Evolutionary conservation across 2,113 vertebrate genomes (phyloP).

Genomic region (Anser brachyrhynchus): DNA sequence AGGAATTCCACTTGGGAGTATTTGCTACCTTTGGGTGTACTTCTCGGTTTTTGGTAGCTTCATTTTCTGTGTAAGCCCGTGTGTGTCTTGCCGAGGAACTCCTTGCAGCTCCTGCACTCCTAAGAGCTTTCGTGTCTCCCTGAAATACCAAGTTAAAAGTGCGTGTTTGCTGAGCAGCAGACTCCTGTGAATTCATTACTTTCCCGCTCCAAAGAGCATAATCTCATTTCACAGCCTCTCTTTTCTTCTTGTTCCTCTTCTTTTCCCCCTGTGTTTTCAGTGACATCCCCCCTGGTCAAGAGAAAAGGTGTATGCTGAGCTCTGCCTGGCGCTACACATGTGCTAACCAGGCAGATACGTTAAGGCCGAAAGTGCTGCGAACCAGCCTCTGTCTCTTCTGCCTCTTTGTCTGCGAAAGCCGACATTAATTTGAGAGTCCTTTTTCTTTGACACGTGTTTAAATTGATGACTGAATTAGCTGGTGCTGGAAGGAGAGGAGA

Average conservation of each 20-base stretch:
- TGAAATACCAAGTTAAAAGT: not conserved
- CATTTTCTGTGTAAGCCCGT: not conserved
- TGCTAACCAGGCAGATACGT: not conserved
- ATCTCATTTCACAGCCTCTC: not conserved
- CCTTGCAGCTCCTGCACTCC: not conserved
- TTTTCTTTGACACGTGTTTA: not conserved
- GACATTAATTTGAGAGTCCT: not conserved
- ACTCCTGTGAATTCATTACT: not conserved
- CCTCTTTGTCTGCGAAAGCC: not conserved
- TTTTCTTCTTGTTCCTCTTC: not conserved
- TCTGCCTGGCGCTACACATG: fast-evolving
- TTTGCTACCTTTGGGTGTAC: not conserved
- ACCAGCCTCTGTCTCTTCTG: not conserved
- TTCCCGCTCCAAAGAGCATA: not conserved
- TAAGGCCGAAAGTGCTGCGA: not conserved
- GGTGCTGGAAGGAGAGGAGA: not conserved
- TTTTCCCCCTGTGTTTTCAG: not conserved
- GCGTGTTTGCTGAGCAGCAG: not conserved
- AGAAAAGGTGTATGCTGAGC: not conserved
- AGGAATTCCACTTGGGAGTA: fast-evolving
- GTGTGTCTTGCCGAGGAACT: not conserved
- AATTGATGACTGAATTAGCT: not conserved
- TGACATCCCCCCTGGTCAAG: not conserved
- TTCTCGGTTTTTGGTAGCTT: not conserved
- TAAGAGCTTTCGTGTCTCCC: not conserved